These are phyloP conservation scores for Cacoxenus indagator DNA, from an alignment of 2,888 invertebrate species.

Conservation along the genomic window DNA sequence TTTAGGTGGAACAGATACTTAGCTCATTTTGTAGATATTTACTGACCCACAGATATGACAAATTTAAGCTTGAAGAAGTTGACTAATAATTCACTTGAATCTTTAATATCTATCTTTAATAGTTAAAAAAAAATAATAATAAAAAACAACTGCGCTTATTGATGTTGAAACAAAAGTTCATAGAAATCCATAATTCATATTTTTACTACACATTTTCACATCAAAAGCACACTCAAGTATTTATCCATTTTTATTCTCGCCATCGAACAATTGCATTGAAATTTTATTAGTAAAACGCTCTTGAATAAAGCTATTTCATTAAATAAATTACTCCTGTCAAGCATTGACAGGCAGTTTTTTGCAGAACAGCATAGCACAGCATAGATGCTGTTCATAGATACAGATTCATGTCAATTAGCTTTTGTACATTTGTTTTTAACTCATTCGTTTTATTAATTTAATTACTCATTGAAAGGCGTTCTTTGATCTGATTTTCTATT, in stretches of 20 bases:
- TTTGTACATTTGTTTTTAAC: background rate
- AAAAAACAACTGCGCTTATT: background rate
- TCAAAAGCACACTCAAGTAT: background rate
- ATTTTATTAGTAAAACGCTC: conserved; percentile 14
- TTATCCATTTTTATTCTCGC: background rate
- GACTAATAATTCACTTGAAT: too few species aligned
- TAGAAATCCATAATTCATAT: conserved; percentile 28
- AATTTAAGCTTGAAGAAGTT: too few species aligned
- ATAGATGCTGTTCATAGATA: background rate
- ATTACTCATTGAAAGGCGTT: background rate
- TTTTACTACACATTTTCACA: background rate
- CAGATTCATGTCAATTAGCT: background rate
- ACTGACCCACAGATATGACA: too few species aligned
- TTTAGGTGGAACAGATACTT: too few species aligned
- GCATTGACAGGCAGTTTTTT: background rate
- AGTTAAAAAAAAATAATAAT: too few species aligned
- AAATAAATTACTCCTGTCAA: conserved; percentile 16
- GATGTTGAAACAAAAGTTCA: conserved; percentile 23
- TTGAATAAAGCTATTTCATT: conserved; percentile 16
- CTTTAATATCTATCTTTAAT: too few species aligned
- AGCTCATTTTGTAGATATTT: too few species aligned
- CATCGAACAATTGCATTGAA: conserved; percentile 9
- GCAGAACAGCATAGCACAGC: background rate
- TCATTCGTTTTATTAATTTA: background rate
- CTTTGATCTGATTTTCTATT: background rate